These are phyloP conservation scores for Stenolophus ochropezus DNA, from an alignment of 2,888 invertebrate genomes.

Conservation along the genomic window DNA sequence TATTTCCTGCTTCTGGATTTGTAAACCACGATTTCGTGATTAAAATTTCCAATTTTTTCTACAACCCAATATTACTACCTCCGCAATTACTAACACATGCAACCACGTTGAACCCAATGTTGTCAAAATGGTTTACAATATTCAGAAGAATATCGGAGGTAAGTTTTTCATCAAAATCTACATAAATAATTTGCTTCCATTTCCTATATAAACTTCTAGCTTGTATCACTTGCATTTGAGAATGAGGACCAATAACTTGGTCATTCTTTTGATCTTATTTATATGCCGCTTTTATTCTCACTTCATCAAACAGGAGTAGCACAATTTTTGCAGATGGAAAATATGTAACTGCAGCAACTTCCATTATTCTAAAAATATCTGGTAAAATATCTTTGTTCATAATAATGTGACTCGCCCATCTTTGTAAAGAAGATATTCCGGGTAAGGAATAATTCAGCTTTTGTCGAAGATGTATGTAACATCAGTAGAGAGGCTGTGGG, in stretches of 20 bases:
- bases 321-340: slow-evolving; percentile 41
- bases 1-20: slow-evolving; percentile 60
- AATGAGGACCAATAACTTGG: slow-evolving; percentile 62
- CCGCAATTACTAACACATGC: slow-evolving; percentile 51
- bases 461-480: slow-evolving; percentile 61
- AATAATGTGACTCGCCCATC: slow-evolving; percentile 61
- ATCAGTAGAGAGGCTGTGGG: no score
- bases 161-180: slow-evolving; percentile 64
- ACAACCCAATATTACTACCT: slow-evolving; percentile 62
- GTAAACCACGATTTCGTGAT: slow-evolving; percentile 29
- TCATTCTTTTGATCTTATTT: slow-evolving; percentile 61
- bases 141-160: slow-evolving; percentile 61
- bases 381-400: slow-evolving; percentile 57
- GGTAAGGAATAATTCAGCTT: slow-evolving; percentile 63
- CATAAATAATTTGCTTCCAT: slow-evolving; percentile 65
- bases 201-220: slow-evolving; percentile 63
- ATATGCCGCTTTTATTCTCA: slow-evolving; percentile 60
- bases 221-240: slow-evolving; percentile 64
- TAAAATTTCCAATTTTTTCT: slow-evolving; percentile 54
- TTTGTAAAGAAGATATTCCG: slow-evolving; percentile 57
- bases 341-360: slow-evolving; percentile 47
- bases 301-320: slow-evolving; percentile 61
- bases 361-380: slow-evolving; percentile 60
- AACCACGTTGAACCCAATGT: slow-evolving; percentile 53
- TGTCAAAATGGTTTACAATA: slow-evolving; percentile 51